These are phyloP conservation scores for Hiodon tergisus DNA, from an alignment of 2,113 vertebrate species.

Conservation along the genomic window DNA sequence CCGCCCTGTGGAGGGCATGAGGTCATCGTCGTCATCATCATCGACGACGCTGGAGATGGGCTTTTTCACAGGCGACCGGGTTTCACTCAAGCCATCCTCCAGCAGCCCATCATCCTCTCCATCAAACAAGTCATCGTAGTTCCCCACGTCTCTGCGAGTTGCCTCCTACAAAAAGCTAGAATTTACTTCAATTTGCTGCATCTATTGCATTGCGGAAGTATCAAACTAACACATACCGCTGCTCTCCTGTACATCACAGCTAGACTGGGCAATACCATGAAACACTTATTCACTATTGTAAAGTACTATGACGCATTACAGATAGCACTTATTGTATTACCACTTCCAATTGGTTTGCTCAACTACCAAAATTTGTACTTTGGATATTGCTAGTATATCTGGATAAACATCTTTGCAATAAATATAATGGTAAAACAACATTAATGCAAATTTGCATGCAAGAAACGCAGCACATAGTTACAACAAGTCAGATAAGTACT, in stretches of 20 bases:
- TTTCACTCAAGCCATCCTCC: slow-evolving; percentile 63
- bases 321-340: not conserved
- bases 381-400: no score
- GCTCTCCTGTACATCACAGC: not conserved
- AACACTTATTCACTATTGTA: not conserved
- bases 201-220: no score
- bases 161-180: slow-evolving; percentile 26
- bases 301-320: not conserved
- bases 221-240: not conserved
- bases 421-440: not conserved
- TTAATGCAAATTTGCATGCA: not conserved
- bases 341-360: no score
- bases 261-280: not conserved
- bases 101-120: slow-evolving; percentile 70
- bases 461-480: not conserved
- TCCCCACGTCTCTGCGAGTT: slow-evolving; percentile 40
- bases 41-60: slow-evolving; percentile 38
- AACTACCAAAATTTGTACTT: no score
- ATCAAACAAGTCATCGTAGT: slow-evolving; percentile 82
- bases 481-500: not conserved
- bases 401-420: no score
- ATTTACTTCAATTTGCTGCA: not conserved
- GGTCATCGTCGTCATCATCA: slow-evolving; percentile 66
- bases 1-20: slow-evolving; percentile 58
- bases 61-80: slow-evolving; percentile 60